Evolutionary conservation across 1,140 invertebrate species (phyloP).

Genomic region (Drosophila miranda): DNA sequence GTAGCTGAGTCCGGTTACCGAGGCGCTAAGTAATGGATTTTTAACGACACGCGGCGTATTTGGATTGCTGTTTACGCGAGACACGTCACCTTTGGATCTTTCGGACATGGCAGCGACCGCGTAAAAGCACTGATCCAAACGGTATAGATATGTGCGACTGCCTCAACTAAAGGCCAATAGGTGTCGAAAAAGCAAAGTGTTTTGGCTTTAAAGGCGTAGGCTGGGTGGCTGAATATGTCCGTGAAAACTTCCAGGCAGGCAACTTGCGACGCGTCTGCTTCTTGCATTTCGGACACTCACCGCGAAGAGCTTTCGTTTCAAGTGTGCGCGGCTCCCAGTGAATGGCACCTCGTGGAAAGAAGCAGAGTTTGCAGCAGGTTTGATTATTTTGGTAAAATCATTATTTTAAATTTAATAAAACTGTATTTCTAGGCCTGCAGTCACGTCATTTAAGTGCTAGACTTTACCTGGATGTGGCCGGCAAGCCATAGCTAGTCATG

Average conservation of each 20-base stretch:
- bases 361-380: too few species aligned
- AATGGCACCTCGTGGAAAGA: too few species aligned
- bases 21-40: slow-evolving; percentile 78
- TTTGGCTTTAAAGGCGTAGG: background rate
- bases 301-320: background rate
- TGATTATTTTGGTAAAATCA: too few species aligned
- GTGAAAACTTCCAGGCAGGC: slow-evolving; percentile 47
- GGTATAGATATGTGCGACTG: background rate
- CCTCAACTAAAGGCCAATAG: background rate
- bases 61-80: slow-evolving; percentile 61
- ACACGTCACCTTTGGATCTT: slow-evolving; percentile 81
- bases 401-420: too few species aligned
- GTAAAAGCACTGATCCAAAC: background rate
- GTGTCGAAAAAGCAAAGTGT: background rate
- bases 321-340: too few species aligned
- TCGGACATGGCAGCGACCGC: slow-evolving; percentile 65
- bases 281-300: slow-evolving; percentile 18
- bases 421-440: too few species aligned
- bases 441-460: too few species aligned
- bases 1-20: slow-evolving; percentile 74
- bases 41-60: slow-evolving; percentile 63
- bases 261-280: slow-evolving; percentile 23
- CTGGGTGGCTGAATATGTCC: slow-evolving; percentile 8
- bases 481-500: background rate
- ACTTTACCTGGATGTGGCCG: too few species aligned